Evolutionary conservation across 2,113 vertebrate species (phyloP).

Genomic region (Petrocephalus zakoni): DNA sequence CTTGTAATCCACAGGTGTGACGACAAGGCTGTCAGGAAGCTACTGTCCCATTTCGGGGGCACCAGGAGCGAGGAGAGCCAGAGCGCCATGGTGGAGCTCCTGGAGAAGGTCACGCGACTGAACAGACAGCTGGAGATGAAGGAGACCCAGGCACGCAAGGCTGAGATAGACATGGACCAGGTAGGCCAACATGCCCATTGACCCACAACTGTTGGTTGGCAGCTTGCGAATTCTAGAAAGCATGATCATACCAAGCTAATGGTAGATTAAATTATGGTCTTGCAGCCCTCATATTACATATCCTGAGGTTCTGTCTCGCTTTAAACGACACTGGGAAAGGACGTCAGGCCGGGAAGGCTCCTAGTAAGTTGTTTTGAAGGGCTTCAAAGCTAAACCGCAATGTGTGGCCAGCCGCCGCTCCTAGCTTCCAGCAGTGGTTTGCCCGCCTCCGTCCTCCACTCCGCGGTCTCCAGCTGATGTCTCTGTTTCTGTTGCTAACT

Average conservation of each 20-base stretch:
- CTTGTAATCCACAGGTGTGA: conserved; percentile 61
- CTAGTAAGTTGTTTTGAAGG: conserved; percentile 40
- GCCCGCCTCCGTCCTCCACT: conserved; percentile 8
- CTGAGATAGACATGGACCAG: conserved; percentile 64
- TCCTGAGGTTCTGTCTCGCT: not conserved
- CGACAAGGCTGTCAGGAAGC: conserved; percentile 60
- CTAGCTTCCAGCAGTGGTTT: conserved; percentile 3
- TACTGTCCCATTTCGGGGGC: conserved; percentile 55
- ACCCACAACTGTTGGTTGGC: not conserved
- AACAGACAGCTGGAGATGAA: conserved; percentile 67
- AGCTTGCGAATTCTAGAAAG: not conserved
- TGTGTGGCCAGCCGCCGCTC: conserved; percentile 14
- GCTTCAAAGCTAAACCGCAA: conserved; percentile 53
- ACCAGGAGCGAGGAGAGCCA: conserved; percentile 46
- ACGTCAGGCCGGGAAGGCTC: conserved; percentile 15
- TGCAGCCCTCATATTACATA: not conserved
- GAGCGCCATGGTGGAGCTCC: conserved; percentile 51
- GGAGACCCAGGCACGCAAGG: conserved; percentile 47
- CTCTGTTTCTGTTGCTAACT: conserved; percentile 33
- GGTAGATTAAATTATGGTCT: not conserved
- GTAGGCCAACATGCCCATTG: conserved; percentile 46
- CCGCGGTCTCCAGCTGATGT: conserved; percentile 26
- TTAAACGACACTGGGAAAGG: conserved; percentile 44
- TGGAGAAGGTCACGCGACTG: conserved; percentile 55
- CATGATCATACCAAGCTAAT: not conserved